These are phyloP conservation scores for Sebastes paucispinis DNA, from an alignment of 2,797 vertebrate genomes.

Conservation along the genomic window DNA sequence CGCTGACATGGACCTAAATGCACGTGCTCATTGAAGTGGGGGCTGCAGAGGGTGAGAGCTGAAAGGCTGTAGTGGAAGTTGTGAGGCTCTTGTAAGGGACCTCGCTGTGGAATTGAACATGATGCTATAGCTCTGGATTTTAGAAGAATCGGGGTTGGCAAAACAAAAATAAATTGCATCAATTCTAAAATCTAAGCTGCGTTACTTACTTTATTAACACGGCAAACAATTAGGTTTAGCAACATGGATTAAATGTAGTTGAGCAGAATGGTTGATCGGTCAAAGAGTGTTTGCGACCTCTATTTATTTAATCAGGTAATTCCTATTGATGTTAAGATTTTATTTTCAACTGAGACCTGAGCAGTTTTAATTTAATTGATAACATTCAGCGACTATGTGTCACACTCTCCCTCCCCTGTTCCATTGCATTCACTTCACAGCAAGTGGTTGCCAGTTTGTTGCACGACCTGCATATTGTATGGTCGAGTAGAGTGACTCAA, in stretches of 20 bases:
- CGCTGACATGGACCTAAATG: constrained; percentile 40
- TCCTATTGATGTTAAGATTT: constrained; percentile 14
- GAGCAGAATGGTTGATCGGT: background rate
- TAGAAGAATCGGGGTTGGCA: background rate
- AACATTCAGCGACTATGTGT: fast-evolving
- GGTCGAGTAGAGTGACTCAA: too few relatives aligned
- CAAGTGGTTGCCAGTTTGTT: too few relatives aligned
- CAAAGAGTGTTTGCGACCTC: constrained; percentile 13
- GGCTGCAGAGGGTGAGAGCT: background rate
- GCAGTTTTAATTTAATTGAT: constrained; percentile 20
- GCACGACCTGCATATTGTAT: too few relatives aligned
- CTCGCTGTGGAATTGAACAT: background rate
- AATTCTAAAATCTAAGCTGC: background rate
- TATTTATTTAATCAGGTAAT: constrained; percentile 30
- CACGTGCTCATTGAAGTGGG: constrained; percentile 6
- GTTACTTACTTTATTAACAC: background rate
- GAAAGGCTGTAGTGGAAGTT: background rate
- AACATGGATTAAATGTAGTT: background rate
- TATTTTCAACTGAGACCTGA: constrained; percentile 10
- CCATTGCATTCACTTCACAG: too few relatives aligned
- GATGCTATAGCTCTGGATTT: background rate
- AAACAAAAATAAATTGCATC: background rate
- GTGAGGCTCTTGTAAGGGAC: background rate
- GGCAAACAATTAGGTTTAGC: background rate
- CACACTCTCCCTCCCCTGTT: too few relatives aligned